Evolutionary conservation across 2,888 invertebrate genomes (phyloP), one percentile per base, ranked within the genome.

Genomic region (Uropetala carovei): DNA sequence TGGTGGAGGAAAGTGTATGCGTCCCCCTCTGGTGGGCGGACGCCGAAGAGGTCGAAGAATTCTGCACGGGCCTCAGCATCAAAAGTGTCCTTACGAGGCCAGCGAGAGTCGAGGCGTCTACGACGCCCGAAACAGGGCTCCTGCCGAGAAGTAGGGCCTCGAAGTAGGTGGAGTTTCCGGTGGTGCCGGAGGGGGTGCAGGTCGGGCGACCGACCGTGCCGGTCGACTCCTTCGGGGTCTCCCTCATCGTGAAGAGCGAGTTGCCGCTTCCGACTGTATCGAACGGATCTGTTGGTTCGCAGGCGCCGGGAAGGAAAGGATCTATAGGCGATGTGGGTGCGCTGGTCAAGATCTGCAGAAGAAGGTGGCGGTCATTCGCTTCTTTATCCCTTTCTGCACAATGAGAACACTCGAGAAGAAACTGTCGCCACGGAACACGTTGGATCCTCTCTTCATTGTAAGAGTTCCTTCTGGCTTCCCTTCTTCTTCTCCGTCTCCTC

Each of bases 71-170:
- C 68, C 86, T 85, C 11, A 86, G 86, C 64, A 92, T 60, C 9
- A 84, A 27, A 14, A 92, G 30, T 2, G 83, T 92, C 68, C 92
- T 64, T 64, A 92, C 92, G 9, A 92, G 56, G 13, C 56, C 85
- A 7, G 92, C 92, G 13, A 92, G 86, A 7, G 68, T 27, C 0
- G 92, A 84, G 56, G 92, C 92, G 57, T 92, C 85, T 7, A 92
- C 86, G 56, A 84, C 86, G 22, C 92, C 92, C 16, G 84, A 83
- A 18, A 92, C 92, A 0, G 85, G 85, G 56, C 92, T 85, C 13
- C 92, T 60, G 11, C 92, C 92, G 11, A 92, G 58, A 0, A 92
- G 68, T 5, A 85, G 22, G 10, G 86, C 92, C 56, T 92, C 92
- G 13, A 43, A 68, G 64, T 56, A 60, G 22, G 60, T 43, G 43